phyloP scores from a whole-genome alignment of 2,797 vertebrate species.

The Pampus argenteus region DNA sequence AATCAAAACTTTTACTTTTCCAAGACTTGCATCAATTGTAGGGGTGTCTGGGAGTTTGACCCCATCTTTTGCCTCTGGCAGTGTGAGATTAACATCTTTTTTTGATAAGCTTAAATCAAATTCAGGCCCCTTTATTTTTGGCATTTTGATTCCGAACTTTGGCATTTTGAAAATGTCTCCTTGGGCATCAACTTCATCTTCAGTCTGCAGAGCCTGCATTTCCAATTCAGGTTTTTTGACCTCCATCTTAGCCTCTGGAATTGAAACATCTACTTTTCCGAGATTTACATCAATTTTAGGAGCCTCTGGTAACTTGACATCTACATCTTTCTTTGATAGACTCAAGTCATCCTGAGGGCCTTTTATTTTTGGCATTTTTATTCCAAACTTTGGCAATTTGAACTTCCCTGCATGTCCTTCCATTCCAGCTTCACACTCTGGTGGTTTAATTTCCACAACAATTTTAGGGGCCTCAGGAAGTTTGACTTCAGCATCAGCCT shows the following conservation, averaged over 20 bases:
- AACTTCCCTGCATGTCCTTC: conserved; percentile 26
- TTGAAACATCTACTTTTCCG: conserved; percentile 18
- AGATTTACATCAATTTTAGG: conserved; percentile 25
- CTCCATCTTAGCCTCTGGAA: conserved; percentile 26
- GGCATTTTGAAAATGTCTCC: conserved; percentile 56
- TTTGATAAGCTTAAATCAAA: conserved; percentile 43
- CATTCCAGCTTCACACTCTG: too few relatives aligned
- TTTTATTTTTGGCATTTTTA: conserved; percentile 26
- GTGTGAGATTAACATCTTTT: conserved; percentile 23
- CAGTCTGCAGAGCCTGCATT: neutral
- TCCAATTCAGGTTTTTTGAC: neutral
- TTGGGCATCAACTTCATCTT: conserved; percentile 42
- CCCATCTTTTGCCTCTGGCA: conserved; percentile 31
- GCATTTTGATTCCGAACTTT: conserved; percentile 54
- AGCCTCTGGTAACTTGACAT: conserved; percentile 21
- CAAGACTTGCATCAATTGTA: conserved; percentile 41
- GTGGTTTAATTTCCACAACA: too few relatives aligned
- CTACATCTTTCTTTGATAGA: conserved; percentile 32
- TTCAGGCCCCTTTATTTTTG: conserved; percentile 48
- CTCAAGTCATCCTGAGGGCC: conserved; percentile 46
- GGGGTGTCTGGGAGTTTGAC: conserved; percentile 24
- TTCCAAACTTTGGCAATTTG: conserved; percentile 1
- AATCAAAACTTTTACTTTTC: conserved; percentile 40
- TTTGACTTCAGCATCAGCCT: conserved; percentile 8
- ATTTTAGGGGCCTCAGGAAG: conserved; percentile 11